These are phyloP conservation scores for Pachymerium ferrugineum DNA, from an alignment of 2,888 invertebrate genomes.

Conservation along the genomic window DNA sequence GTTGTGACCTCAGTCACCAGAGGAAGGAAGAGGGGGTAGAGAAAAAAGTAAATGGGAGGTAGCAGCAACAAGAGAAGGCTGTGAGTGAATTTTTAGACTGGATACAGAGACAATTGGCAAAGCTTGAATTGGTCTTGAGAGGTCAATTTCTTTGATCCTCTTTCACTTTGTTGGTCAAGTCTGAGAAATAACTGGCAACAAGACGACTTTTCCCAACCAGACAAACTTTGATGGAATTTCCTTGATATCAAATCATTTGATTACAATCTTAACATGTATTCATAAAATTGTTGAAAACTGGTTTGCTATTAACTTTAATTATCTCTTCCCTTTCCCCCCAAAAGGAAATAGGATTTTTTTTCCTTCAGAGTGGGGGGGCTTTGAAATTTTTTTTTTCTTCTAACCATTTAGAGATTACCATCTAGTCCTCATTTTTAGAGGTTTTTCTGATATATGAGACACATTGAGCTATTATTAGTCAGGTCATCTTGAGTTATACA, in stretches of 20 bases:
- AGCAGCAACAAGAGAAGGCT: conserved; percentile 5
- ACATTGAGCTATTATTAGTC: conserved; percentile 9
- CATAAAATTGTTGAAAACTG: not conserved
- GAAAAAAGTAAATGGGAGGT: conserved; percentile 10
- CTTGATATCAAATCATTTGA: not conserved
- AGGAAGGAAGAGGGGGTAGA: conserved; percentile 28
- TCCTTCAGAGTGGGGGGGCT: no score
- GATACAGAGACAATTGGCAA: conserved; percentile 15
- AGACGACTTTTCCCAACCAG: no score
- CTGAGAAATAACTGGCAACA: not conserved
- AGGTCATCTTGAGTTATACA: not conserved
- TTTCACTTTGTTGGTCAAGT: not conserved
- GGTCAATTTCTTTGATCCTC: conserved; percentile 21
- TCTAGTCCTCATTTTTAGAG: no score
- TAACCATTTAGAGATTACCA: no score
- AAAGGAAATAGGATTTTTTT: no score
- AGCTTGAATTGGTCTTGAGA: conserved; percentile 21
- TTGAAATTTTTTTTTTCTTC: no score
- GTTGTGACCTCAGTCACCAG: conserved; percentile 9
- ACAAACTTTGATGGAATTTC: not conserved
- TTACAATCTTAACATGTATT: not conserved
- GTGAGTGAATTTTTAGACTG: conserved; percentile 21
- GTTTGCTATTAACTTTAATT: not conserved
- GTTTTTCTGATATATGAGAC: no score
- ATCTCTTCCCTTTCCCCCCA: not conserved